phyloP scores from a whole-genome alignment of 2,797 vertebrate species.

The Pseudochirops corinnae region DNA sequence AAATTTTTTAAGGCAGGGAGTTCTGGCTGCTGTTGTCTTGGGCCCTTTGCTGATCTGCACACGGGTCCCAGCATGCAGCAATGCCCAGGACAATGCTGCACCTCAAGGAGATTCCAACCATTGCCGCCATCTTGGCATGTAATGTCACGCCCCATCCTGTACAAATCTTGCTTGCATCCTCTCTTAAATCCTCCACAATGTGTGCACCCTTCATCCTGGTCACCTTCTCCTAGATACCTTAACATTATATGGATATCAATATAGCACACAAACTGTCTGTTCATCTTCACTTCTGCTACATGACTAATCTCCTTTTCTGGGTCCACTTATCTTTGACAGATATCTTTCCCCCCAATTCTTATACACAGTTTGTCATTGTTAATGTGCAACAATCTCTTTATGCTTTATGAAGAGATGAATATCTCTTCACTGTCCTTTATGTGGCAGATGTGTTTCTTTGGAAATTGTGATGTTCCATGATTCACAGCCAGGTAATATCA shows the following conservation, averaged over 20 bases:
- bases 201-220: background rate
- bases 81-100: background rate
- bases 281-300: background rate
- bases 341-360: background rate
- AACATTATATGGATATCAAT: background rate
- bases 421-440: background rate
- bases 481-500: background rate
- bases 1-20: conserved; percentile 91
- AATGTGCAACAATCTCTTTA: background rate
- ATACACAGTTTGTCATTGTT: background rate
- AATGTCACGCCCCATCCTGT: background rate
- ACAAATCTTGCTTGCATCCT: background rate
- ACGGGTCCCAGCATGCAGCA: background rate
- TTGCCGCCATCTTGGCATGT: background rate
- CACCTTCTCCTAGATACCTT: background rate
- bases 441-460: background rate
- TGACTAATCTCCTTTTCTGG: background rate
- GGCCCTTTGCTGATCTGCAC: conserved; percentile 80
- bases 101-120: background rate
- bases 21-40: conserved; percentile 87
- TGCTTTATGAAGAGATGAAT: background rate
- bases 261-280: background rate
- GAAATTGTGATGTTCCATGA: background rate
- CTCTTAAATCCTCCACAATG: background rate
- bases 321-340: background rate